Evolutionary conservation across 2,113 vertebrate genomes (phyloP), one percentile per base, ranked within the genome.

Genomic region (Phoenicopterus ruber): DNA sequence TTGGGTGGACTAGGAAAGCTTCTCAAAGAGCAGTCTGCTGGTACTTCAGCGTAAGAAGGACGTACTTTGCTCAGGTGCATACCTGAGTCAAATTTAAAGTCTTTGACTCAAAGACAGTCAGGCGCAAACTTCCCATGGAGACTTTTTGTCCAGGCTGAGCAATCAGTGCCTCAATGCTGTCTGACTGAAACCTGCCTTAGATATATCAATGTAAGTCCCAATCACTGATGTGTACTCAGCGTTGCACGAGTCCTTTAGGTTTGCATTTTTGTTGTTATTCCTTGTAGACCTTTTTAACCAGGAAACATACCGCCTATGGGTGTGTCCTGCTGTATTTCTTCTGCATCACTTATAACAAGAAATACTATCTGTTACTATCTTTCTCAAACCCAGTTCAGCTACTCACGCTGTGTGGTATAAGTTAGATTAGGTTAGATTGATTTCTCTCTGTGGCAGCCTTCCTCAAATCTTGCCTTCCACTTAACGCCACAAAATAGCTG

Each of bases 291-390:
- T 46, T 87, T 81, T 36, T n/a, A 93, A 67, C 11, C 8, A 49
- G 34, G 44, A 90, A 65, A 16, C 9, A 10, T 24, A 18, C 17
- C 14, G 26, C 26, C 16, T 42, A 1, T 0, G 0, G 32, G 8
- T 54, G 20, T 36, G 26, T 49, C 49, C 19, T 77, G 26, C 16
- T 83, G 8, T 49, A 36, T 66, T 81, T 71, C 49, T 77, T 44
- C 42, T 86, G 13, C 38, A 28, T n/a, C 3, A 31, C 31, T 69
- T 82, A 6, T 52, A 40, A 22, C 18, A 54, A 86, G 86, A 78
- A 92, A 77, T 62, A 13, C 11, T 59, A 3, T 46, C 61, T 76
- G 20, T 72, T 84, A 13, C 19, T 28, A 0, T 36, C 20, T 44
- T 28, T 65, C 32, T 44, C 61, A 74, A 82, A 42, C 6, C 7